Percentiles rank a stretch among this genome's conserved stretches.
Evolutionary conservation across 2,888 invertebrate genomes (phyloP).

Genomic region (Cantharis rustica): DNA sequence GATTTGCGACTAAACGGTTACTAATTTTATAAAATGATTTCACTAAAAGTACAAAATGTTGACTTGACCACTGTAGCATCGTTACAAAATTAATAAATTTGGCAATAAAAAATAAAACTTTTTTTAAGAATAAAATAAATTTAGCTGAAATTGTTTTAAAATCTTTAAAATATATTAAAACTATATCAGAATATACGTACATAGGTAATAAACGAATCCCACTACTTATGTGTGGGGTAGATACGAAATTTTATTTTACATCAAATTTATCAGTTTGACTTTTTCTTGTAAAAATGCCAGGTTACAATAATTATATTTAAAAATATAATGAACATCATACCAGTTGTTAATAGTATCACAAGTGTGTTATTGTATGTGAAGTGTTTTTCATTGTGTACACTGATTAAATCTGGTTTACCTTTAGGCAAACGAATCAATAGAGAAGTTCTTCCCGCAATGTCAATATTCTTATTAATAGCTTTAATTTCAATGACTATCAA

Average conservation of each 20-base stretch:
- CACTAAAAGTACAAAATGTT: too few relatives aligned
- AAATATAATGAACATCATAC: background rate
- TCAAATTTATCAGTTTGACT: background rate
- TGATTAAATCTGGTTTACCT: background rate
- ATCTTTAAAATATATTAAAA: background rate
- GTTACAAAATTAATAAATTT: too few relatives aligned
- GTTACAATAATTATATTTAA: background rate
- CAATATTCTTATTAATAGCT: background rate
- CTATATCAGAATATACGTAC: background rate
- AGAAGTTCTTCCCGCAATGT: constrained; percentile 9
- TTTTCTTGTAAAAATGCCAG: background rate
- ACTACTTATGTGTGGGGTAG: too few relatives aligned
- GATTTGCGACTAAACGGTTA: too few relatives aligned
- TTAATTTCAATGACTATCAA: constrained; percentile 9
- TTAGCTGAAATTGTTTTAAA: too few relatives aligned
- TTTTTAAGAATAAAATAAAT: too few relatives aligned
- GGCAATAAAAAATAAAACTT: too few relatives aligned
- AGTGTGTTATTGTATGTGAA: background rate
- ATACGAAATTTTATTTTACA: background rate
- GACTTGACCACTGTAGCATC: too few relatives aligned
- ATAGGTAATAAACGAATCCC: background rate
- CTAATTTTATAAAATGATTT: too few relatives aligned
- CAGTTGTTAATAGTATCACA: background rate
- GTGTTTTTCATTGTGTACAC: background rate
- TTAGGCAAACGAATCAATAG: constrained; percentile 8